Evolutionary conservation across 2,113 vertebrate species (phyloP), one percentile per base, ranked within the genome.

Genomic region (Nothoprocta pentlandii): DNA sequence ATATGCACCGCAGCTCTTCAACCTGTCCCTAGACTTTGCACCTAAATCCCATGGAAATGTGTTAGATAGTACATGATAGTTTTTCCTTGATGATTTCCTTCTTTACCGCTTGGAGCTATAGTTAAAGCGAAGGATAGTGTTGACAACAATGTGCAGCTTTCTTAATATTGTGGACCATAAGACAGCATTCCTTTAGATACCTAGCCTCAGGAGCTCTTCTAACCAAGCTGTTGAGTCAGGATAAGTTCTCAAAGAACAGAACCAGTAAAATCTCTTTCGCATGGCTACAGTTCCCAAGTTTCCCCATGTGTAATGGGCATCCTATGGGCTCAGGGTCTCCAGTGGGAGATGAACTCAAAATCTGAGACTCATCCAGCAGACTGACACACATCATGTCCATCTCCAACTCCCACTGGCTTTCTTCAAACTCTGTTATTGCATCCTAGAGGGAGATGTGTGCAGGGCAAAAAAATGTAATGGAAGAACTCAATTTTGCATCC

Each of bases 41-140:
- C 4, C 44, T 36, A 81, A 41, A 10, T 22, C 15, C 32, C 4
- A 3, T 6, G 14, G n/a, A 54, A 49, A 2, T 32, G 16, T 20
- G 9, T 19, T 51, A 23, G 44, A 28, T 49, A 6, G 3, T 36
- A 16, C 11, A 30, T 1, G 12, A 26, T 41, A 26, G 0, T 0
- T 2, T 44, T 21, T 1, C 4, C 28, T 15, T 4, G 23, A 79
- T 47, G 46, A 22, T 28, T 30, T 12, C 69, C 23, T 25, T 59
- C 46, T 85, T 8, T 28, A 3, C 19, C 49, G 3, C 44, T 61
- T 15, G 41, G 14, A 16, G 1, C 16, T 54, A 3, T 10, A 12
- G 15, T 9, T 58, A 68, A 73, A 54, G 42, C 1, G 7, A 19
- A 82, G 56, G 1, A 15, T 67, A 6, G 2, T 47, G 61, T 42